Evolutionary conservation across 2,888 invertebrate species (phyloP).

Genomic region (Ypsolopha scabrella): DNA sequence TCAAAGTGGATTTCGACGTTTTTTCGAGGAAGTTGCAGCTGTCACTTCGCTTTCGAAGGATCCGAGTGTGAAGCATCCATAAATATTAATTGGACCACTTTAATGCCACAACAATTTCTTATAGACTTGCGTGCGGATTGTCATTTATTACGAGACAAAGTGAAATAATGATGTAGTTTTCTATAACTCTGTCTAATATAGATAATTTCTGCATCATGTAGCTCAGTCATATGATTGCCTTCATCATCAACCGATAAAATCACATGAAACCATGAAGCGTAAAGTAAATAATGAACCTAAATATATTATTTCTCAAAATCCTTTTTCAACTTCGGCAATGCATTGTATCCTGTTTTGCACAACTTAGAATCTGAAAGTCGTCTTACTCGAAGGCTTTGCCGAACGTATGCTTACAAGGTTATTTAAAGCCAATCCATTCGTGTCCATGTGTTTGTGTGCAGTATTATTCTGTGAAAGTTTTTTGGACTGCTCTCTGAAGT

Average conservation of each 20-base stretch:
- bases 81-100: background rate
- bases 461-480: conserved; percentile 55
- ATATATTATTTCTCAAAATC: background rate
- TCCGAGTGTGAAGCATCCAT: conserved; percentile 7
- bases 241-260: no score
- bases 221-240: no score
- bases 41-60: conserved; percentile 33
- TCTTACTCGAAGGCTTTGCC: conserved; percentile 31
- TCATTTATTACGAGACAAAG: background rate
- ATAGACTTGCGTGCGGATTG: background rate
- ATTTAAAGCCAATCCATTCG: conserved; percentile 28
- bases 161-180: background rate
- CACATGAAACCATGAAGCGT: no score
- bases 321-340: background rate
- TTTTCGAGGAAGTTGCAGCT: conserved; percentile 36
- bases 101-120: conserved; percentile 11
- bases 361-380: conserved; percentile 29
- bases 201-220: no score
- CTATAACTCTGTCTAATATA: no score
- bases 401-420: conserved; percentile 31
- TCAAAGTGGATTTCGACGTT: conserved; percentile 18
- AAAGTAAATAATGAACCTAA: no score
- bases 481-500: conserved; percentile 44
- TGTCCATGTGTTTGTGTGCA: conserved; percentile 41
- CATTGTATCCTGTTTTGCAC: conserved; percentile 11